Conservation (phyloP, 2,888 invertebrate species). For the Synanthedon myopaeformis region DNA sequence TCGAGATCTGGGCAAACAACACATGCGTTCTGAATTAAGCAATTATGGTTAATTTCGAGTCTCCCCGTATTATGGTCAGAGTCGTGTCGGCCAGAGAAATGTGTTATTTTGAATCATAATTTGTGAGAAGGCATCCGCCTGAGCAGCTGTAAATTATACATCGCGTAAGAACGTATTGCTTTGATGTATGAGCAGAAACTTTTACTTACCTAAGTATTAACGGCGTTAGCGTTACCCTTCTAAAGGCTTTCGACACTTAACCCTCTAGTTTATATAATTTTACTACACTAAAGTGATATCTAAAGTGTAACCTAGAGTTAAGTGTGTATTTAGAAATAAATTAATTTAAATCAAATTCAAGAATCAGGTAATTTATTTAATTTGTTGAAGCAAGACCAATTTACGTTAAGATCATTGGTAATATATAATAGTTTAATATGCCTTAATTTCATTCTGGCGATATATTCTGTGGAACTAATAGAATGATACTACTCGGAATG, state of each 20-base stretch:
- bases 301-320: not conserved
- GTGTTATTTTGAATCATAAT: constrained; percentile 69
- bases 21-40: constrained; percentile 63
- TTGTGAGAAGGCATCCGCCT: constrained; percentile 66
- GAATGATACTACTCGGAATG: too few relatives aligned
- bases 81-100: constrained; percentile 53
- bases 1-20: constrained; percentile 46
- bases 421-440: too few relatives aligned
- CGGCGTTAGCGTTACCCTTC: constrained; percentile 17
- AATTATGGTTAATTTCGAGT: constrained; percentile 69
- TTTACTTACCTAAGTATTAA: not conserved
- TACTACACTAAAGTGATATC: too few relatives aligned
- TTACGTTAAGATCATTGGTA: too few relatives aligned
- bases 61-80: constrained; percentile 54
- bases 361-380: too few relatives aligned
- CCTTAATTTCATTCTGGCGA: too few relatives aligned
- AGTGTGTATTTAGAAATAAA: too few relatives aligned
- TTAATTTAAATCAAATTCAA: too few relatives aligned
- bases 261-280: not conserved
- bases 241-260: constrained; percentile 3
- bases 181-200: not conserved
- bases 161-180: constrained; percentile 1
- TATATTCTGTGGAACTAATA: too few relatives aligned
- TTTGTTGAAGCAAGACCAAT: too few relatives aligned
- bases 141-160: constrained; percentile 66